Evolutionary conservation across 2,113 vertebrate species (phyloP), one percentile per base, ranked within the genome.

Genomic region (Potamarius usumacintae): DNA sequence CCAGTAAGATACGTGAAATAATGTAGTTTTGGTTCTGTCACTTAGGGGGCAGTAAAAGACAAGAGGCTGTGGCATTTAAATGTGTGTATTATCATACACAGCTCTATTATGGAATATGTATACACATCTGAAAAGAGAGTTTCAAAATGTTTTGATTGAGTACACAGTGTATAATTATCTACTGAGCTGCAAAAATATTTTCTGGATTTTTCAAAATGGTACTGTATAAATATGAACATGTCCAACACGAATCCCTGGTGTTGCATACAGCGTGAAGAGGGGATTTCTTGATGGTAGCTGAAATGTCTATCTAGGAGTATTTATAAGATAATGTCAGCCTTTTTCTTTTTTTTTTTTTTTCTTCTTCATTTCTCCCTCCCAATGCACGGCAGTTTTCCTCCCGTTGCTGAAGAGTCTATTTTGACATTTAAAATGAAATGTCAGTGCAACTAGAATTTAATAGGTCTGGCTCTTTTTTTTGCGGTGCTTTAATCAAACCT

Each of bases 1-100:
- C 14, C 7, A 60, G 15, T 62, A 14, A 63, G 8, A 30, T 72
- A 4, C 14, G 7, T 17, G 5, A 30, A 82, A 60, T 4, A 27
- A 7, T 91, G 88, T 79, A 86, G 18, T 87, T 52, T 77, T 42
- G 18, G 50, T 53, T 88, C 27, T 85, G 85, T 88, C 90, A 93
- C 92, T 94, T 90, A 96, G 95, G 93, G 93, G 94, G 95, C 95
- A 95, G 94, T 92, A 94, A 93, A 88, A 91, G 90, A 94, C 92
- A 94, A 89, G 89, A 52, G 52, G 63, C 69, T 22, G n/a, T 63
- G 1, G n/a, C 2, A 48, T 25, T 55, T 20, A 27, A 30, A 71
- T 71, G 34, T 77, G 20, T 65, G 15, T 76, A n/a, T 67, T 87
- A 48, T 86, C n/a, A 71, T 80, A 63, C 65, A 48, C 50, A 20